Evolutionary conservation across 2,888 invertebrate genomes (phyloP), one percentile per base, ranked within the genome.

Genomic region (Drosophila anomelani): DNA sequence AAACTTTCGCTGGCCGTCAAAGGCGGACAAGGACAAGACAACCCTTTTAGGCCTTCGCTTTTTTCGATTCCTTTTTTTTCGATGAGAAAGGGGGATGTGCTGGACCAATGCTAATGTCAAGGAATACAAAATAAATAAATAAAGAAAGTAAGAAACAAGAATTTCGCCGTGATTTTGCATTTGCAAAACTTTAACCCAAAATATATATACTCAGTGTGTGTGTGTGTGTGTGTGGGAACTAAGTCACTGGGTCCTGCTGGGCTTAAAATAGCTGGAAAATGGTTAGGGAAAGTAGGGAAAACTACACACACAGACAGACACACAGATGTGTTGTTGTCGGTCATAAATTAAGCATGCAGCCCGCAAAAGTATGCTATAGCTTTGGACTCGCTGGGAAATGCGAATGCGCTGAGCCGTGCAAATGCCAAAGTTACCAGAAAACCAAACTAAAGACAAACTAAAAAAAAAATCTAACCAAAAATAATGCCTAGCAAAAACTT

Each of bases 291-390:
- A 0, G 7, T 7, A 15, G 1, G 51, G 34, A 55, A 62, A 74
- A 60, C 59, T 59, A 74, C 47, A 56, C 63, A 61, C 41, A 29
- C 43, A 20, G 1, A 20, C 20, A 39, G 10, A 41, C 10, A 41
- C 39, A 41, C 17, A 59, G 15, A 54, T 17, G 47, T 49, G 47
- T 49, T 26, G 26, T 26, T 49, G 49, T 56, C 58, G 67, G 69
- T 63, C 59, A 88, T 86, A 83, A 86, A 83, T 86, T 88, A 78
- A 79, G 74, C 79, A 77, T 77, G 88, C 85, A 79, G 77, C 83
- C 67, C 72, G 57, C 67, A 72, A 72, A 72, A 66, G 76, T 67
- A 73, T 73, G 76, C 73, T 76, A 59, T 51, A 61, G 73, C 44
- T 72, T 72, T 53, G 71, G 56, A 36, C 47, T 46, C 8, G 32